Evolutionary conservation across 2,113 vertebrate genomes (phyloP).

Genomic region (Ochotona curzoniae): DNA sequence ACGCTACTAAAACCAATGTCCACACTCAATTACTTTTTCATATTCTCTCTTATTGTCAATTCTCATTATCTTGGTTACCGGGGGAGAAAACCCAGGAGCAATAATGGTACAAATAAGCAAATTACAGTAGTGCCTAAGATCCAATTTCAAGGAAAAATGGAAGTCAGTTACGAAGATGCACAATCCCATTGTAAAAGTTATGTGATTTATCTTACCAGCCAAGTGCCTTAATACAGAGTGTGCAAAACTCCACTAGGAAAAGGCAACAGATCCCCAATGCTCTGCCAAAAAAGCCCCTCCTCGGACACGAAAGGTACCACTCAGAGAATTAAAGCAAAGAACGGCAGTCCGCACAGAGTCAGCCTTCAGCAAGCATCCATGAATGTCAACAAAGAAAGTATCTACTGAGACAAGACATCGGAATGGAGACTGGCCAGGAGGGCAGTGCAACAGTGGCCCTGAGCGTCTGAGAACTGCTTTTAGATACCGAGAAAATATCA

Average conservation of each 20-base stretch:
- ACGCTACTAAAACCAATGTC: conserved; percentile 42
- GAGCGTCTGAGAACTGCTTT: neutral
- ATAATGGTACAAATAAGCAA: conserved; percentile 63
- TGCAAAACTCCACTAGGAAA: conserved; percentile 36
- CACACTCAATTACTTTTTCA: conserved; percentile 51
- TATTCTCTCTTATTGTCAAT: conserved; percentile 66
- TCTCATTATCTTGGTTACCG: conserved; percentile 68
- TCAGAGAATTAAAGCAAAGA: conserved; percentile 41
- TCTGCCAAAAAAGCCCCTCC: neutral
- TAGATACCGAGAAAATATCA: neutral
- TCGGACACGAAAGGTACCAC: conserved; percentile 1
- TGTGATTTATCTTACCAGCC: conserved; percentile 41
- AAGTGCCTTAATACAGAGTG: neutral
- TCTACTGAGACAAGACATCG: neutral
- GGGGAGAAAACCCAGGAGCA: conserved; percentile 71
- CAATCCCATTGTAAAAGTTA: neutral
- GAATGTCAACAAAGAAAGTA: neutral
- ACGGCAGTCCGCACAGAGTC: neutral
- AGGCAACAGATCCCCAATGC: neutral
- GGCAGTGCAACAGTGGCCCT: neutral
- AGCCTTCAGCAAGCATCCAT: neutral
- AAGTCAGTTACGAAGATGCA: conserved; percentile 50
- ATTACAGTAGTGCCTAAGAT: conserved; percentile 65
- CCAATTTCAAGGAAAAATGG: conserved; percentile 66
- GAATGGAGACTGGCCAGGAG: neutral